These are phyloP conservation scores for Stichodactyla helianthus DNA, from an alignment of 64 coral and sea anemone genomes.

Conservation along the genomic window DNA sequence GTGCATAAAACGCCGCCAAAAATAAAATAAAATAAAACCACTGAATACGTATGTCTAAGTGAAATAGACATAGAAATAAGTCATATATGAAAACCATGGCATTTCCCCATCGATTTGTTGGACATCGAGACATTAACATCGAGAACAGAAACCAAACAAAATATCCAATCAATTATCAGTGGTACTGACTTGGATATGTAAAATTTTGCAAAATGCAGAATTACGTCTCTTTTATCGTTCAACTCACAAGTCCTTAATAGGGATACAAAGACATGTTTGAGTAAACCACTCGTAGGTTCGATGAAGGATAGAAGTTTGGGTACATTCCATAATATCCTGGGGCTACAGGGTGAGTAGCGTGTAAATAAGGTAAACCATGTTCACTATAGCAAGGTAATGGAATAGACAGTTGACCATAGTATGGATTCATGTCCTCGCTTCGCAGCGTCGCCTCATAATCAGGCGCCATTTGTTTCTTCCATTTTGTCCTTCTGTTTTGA, in stretches of 20 bases:
- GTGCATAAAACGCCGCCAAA: too few relatives aligned
- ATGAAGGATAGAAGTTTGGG: conserved; percentile 44
- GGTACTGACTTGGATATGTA: neutral
- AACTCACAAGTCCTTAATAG: neutral
- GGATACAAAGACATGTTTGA: conserved; percentile 65
- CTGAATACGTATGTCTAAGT: too few relatives aligned
- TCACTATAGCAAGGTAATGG: conserved; percentile 25
- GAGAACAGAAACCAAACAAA: too few relatives aligned
- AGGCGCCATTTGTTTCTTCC: conserved; percentile 81
- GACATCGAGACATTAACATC: too few relatives aligned
- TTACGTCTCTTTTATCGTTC: neutral
- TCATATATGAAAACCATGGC: too few relatives aligned
- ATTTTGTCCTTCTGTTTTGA: conserved; percentile 95
- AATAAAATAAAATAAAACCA: too few relatives aligned
- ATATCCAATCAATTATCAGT: too few relatives aligned
- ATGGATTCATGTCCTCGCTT: conserved; percentile 39
- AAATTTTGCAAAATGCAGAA: neutral
- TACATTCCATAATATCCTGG: conserved; percentile 14
- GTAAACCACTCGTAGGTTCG: conserved; percentile 52
- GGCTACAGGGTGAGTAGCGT: neutral
- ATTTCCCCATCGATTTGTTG: too few relatives aligned
- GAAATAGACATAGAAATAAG: too few relatives aligned
- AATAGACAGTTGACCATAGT: conserved; percentile 10
- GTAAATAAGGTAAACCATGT: conserved; percentile 23
- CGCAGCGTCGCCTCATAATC: conserved; percentile 43